phyloP scores from a whole-genome alignment of 2,888 invertebrate species.

The Eledona agricola region DNA sequence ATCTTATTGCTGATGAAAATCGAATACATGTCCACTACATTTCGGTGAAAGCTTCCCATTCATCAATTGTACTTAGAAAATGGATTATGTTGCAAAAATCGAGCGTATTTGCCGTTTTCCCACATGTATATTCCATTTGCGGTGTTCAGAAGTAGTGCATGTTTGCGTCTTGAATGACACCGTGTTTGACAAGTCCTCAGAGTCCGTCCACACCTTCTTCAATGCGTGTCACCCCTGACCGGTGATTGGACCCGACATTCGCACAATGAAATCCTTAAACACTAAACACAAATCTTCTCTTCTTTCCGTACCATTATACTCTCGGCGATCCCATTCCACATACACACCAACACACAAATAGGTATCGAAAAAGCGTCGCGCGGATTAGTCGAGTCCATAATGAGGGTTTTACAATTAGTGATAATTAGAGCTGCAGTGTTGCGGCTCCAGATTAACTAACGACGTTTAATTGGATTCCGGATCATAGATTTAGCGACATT shows the following conservation, averaged over 20 bases:
- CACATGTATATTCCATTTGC: conserved; percentile 30
- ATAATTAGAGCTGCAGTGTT: conserved; percentile 58
- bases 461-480: conserved; percentile 55
- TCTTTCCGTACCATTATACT: conserved; percentile 18
- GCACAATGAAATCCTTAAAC: conserved; percentile 50
- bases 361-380: too few relatives aligned
- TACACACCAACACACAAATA: conserved; percentile 1
- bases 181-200: conserved; percentile 61
- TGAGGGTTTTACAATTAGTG: conserved; percentile 60
- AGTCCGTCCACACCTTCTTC: conserved; percentile 59
- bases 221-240: conserved; percentile 57
- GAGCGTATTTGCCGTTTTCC: conserved; percentile 6
- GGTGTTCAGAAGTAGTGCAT: conserved; percentile 31
- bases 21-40: too few relatives aligned
- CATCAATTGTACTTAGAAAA: too few relatives aligned
- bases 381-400: conserved; percentile 41
- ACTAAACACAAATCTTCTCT: conserved; percentile 46
- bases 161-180: conserved; percentile 51
- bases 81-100: too few relatives aligned
- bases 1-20: too few relatives aligned
- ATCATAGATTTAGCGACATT: conserved; percentile 27
- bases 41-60: too few relatives aligned
- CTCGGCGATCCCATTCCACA: too few relatives aligned
- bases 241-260: conserved; percentile 58
- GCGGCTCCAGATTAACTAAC: conserved; percentile 58